Conservation (phyloP, 2,888 invertebrate species). For the Scaptomyza reducta region DNA sequence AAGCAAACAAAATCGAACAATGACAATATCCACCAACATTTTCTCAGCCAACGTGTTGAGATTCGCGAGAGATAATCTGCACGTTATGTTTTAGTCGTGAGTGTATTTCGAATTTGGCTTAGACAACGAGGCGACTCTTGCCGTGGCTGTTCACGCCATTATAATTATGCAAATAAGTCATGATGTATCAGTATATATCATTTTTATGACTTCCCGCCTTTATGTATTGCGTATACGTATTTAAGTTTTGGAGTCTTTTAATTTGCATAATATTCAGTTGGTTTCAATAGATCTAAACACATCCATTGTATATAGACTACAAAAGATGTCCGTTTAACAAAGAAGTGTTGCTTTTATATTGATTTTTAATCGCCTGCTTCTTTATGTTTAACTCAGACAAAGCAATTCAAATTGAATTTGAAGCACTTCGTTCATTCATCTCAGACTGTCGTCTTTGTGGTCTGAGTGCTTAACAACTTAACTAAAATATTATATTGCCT, state of each 20-base stretch:
- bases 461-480: conserved; percentile 40
- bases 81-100: conserved; percentile 15
- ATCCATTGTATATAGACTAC: conserved; percentile 29
- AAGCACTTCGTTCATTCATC: conserved; percentile 22
- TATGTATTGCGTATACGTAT: conserved; percentile 44
- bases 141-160: conserved; percentile 41
- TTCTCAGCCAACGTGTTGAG: conserved; percentile 37
- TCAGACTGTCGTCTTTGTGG: conserved; percentile 34
- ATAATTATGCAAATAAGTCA: conserved; percentile 72
- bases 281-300: conserved; percentile 19
- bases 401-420: conserved; percentile 30
- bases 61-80: conserved; percentile 28
- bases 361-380: conserved; percentile 69
- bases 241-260: conserved; percentile 24
- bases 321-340: conserved; percentile 39
- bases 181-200: conserved; percentile 59
- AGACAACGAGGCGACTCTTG: conserved; percentile 47
- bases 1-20: conserved; percentile 16
- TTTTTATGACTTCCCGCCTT: conserved; percentile 40
- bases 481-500: conserved; percentile 34
- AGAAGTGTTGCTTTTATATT: conserved; percentile 59
- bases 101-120: background rate
- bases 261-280: conserved; percentile 48
- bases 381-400: conserved; percentile 54
- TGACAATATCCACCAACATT: conserved; percentile 28